Percentiles rank a stretch among this genome's conserved stretches.
phyloP scores from a whole-genome alignment of 2,797 vertebrate species.

The Lacerta agilis region DNA sequence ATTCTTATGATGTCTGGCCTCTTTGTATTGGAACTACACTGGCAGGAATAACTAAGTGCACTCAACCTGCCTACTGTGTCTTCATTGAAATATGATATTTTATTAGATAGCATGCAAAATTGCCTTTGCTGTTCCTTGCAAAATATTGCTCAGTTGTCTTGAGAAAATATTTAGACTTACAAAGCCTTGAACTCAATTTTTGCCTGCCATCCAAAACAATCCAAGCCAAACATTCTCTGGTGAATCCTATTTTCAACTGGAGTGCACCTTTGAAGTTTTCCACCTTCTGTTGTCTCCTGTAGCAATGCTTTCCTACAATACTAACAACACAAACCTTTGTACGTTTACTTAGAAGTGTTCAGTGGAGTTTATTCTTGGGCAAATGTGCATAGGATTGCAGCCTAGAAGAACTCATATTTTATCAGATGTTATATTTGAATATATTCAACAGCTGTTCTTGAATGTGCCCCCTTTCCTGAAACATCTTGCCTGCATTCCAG shows the following conservation, averaged over 20 bases:
- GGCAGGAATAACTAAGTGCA: neutral
- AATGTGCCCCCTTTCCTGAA: neutral
- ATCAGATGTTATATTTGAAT: neutral
- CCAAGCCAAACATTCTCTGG: neutral
- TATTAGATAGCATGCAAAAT: neutral
- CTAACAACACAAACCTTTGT: neutral
- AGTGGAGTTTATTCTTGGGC: neutral
- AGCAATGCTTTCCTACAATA: neutral
- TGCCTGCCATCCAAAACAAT: neutral
- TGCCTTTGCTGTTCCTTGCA: neutral
- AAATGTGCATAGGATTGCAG: neutral
- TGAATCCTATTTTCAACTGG: neutral
- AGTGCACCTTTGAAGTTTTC: neutral
- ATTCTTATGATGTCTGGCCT: neutral
- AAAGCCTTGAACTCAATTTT: neutral
- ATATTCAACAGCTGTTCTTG: neutral
- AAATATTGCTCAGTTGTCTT: neutral
- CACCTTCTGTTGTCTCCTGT: neutral
- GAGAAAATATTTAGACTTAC: neutral
- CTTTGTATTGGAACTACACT: neutral
- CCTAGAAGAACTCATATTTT: neutral
- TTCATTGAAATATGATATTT: neutral
- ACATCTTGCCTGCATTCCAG: neutral
- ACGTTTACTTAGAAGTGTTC: neutral
- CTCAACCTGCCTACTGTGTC: neutral